Evolutionary conservation across 2,113 vertebrate genomes (phyloP).

Genomic region (Megaleporinus macrocephalus): DNA sequence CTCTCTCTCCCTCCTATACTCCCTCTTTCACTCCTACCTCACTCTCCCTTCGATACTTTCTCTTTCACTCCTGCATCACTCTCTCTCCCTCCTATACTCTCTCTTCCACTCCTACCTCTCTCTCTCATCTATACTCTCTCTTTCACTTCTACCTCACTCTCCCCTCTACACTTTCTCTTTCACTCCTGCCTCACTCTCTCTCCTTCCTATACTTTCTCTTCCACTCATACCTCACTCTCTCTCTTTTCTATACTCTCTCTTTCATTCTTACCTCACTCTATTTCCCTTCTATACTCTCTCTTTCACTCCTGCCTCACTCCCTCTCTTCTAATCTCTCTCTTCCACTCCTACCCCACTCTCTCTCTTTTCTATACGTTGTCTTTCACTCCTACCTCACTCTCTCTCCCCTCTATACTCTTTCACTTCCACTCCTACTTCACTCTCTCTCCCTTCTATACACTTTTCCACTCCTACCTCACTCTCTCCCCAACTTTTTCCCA

Average conservation of each 20-base stretch:
- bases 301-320: background rate
- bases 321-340: background rate
- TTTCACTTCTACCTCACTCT: no score
- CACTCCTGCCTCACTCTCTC: background rate
- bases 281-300: background rate
- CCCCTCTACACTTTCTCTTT: background rate
- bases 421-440: no score
- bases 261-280: no score
- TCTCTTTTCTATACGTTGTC: no score
- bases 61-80: constrained; percentile 47
- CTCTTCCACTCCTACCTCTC: background rate
- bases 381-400: no score
- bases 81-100: background rate
- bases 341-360: no score
- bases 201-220: background rate
- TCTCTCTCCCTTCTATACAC: no score
- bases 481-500: no score
- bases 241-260: no score
- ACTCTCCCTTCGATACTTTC: constrained; percentile 49
- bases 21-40: background rate
- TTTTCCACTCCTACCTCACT: no score
- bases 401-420: background rate
- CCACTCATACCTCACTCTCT: no score
- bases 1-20: background rate
- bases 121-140: no score